phyloP scores from a whole-genome alignment of 2,888 invertebrate genomes.

The Drosophila paramelanica region DNA sequence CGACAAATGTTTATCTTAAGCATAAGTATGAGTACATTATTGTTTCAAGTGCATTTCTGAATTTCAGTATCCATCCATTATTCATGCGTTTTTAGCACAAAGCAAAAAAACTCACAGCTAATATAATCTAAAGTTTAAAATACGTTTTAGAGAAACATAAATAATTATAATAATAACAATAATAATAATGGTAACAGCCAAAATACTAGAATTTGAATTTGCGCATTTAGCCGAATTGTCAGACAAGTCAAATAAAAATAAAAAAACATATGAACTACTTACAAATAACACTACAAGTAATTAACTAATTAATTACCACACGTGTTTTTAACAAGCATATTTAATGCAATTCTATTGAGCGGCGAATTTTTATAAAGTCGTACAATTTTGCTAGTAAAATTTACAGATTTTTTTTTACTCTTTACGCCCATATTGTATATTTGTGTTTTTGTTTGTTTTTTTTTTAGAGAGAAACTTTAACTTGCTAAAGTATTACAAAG shows the following conservation, averaged over 20 bases:
- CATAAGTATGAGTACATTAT: conserved; percentile 17
- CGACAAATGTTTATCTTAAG: conserved; percentile 31
- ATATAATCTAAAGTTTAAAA: conserved; percentile 44
- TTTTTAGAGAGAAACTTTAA: conserved; percentile 62
- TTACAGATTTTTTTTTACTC: conserved; percentile 79
- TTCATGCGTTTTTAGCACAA: conserved; percentile 65
- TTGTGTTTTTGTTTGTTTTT: conserved; percentile 78
- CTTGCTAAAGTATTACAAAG: conserved; percentile 57
- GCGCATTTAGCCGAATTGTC: conserved; percentile 73
- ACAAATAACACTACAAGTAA: conserved; percentile 47
- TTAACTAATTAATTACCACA: conserved; percentile 31
- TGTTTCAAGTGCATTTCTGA: conserved; percentile 57
- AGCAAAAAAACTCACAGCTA: conserved; percentile 37
- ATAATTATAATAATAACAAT: conserved; percentile 3
- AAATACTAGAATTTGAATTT: conserved; percentile 67
- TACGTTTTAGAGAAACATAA: conserved; percentile 55
- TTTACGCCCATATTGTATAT: conserved; percentile 65
- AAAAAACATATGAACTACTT: conserved; percentile 28
- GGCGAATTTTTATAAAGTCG: conserved; percentile 41
- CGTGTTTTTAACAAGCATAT: conserved; percentile 64
- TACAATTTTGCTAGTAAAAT: conserved; percentile 78
- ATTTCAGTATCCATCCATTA: conserved; percentile 71
- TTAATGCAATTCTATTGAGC: conserved; percentile 28
- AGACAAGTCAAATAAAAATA: conserved; percentile 54
- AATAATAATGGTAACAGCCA: conserved; percentile 25